Conservation (phyloP, 2,113 vertebrate species). For the Emydocephalus ijimae region DNA sequence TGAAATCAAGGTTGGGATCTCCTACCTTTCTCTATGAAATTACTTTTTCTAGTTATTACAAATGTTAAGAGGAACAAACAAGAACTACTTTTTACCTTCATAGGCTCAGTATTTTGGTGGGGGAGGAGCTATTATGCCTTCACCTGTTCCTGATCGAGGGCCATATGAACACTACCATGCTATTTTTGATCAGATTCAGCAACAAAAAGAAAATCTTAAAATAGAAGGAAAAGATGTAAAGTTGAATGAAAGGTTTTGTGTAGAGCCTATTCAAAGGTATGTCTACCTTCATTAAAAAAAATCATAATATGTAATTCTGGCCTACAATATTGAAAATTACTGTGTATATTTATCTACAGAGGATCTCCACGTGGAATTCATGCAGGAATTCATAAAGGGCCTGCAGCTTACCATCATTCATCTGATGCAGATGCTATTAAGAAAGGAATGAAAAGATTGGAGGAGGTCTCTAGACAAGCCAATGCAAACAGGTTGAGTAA, state of each 20-base stretch:
- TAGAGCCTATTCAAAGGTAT: constrained; percentile 67
- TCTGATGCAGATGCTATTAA: constrained; percentile 73
- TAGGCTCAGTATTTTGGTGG: constrained; percentile 69
- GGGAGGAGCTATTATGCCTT: constrained; percentile 64
- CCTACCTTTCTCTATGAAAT: constrained; percentile 41
- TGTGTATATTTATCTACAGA: constrained; percentile 67
- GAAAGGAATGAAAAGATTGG: constrained; percentile 82
- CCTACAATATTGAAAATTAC: constrained; percentile 57
- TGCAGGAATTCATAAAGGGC: constrained; percentile 71
- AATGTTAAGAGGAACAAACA: not conserved
- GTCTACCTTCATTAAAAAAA: constrained; percentile 32
- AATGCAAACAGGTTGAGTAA: constrained; percentile 69
- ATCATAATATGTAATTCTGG: constrained; percentile 35
- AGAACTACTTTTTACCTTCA: constrained; percentile 56
- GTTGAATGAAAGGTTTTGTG: constrained; percentile 51
- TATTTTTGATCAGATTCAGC: constrained; percentile 80
- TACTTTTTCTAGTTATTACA: not conserved
- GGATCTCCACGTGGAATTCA: constrained; percentile 68
- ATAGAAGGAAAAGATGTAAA: constrained; percentile 63
- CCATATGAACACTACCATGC: constrained; percentile 80
- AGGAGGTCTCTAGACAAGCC: constrained; percentile 78
- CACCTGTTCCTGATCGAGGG: constrained; percentile 64
- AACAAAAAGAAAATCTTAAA: constrained; percentile 66
- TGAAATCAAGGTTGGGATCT: constrained; percentile 75
- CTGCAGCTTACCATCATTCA: constrained; percentile 62